Evolutionary conservation across 2,797 vertebrate species (phyloP).

Genomic region (Miichthys miiuy): DNA sequence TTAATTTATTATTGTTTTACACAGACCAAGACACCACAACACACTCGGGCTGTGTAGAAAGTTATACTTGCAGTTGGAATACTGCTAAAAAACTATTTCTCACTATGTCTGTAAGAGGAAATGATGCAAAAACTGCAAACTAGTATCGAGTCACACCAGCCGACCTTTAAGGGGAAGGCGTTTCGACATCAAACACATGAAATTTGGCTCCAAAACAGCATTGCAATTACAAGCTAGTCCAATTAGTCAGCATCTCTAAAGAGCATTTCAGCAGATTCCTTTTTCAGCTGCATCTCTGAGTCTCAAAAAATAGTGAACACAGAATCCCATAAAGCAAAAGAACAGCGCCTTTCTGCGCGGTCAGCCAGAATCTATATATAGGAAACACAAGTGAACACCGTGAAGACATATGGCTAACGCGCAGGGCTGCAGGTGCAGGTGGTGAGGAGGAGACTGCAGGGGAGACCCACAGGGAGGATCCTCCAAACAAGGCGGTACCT

Average conservation of each 20-base stretch:
- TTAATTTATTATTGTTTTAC: background rate
- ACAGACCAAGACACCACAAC: no score
- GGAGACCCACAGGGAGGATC: slow-evolving; percentile 15
- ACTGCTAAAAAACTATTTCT: background rate
- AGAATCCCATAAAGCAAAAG: background rate
- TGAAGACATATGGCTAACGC: background rate
- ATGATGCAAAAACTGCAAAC: background rate
- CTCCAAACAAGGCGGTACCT: background rate
- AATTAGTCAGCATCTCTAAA: background rate
- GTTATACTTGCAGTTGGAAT: background rate
- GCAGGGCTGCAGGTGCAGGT: slow-evolving; percentile 17
- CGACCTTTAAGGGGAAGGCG: no score
- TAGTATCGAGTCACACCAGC: background rate
- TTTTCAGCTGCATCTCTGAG: background rate
- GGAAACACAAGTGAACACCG: background rate
- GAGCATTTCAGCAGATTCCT: slow-evolving; percentile 4
- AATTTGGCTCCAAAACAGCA: background rate
- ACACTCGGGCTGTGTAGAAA: background rate
- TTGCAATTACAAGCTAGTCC: background rate
- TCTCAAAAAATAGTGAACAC: background rate
- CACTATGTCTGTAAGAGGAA: background rate
- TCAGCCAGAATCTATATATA: slow-evolving; percentile 17
- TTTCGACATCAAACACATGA: background rate
- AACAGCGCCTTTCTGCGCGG: background rate
- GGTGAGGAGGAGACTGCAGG: background rate